Evolutionary conservation across 2,888 invertebrate genomes (phyloP), one percentile per base, ranked within the genome.

Genomic region (Cheilosia grossa): DNA sequence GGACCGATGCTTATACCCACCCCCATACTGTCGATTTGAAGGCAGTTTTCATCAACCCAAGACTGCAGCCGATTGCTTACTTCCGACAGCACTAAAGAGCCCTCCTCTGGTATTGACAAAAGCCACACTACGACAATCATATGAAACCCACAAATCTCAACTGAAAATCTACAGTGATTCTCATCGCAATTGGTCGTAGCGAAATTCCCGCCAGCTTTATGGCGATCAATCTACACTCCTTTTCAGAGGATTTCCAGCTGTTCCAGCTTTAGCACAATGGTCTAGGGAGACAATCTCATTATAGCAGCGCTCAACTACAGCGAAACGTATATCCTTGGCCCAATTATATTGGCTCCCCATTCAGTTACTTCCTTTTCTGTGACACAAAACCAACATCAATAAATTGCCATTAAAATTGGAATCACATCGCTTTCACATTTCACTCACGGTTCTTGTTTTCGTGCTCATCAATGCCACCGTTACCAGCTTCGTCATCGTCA

Each of bases 401-500:
- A 69, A 73, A 67, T 82, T 69, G 82, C 73, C 67, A 82, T 78
- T 78, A 64, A 78, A 82, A 82, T 79, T 73, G 73, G 69, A 79
- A 82, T 82, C 73, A 78, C 79, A 82, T 79, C 53, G 37, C 49
- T 53, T 53, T 67, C 77, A 44, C 51, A 58, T 67, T 82, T 67
- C 72, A 78, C 56, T 66, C 77, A 67, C 63, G 66, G 53, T 78
- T 67, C 63, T 59, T 51, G 54, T 78, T 40, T 54, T 73, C 77
- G 74, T 74, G 40, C 47, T 63, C 56, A 17, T 51, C 67, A 67
- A 37, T 44, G 33, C 24, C 37, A 40, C 53, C 59, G 40, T 40
- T 54, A 2, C 27, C 66, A 53, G 24, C 58, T 33, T 58, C 54
- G 30, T 66, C 51, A 44, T 51, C 69, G 17, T 63, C 63, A 19